phyloP scores from a whole-genome alignment of 2,888 invertebrate species.

The Hydroisotoma schaefferi region DNA sequence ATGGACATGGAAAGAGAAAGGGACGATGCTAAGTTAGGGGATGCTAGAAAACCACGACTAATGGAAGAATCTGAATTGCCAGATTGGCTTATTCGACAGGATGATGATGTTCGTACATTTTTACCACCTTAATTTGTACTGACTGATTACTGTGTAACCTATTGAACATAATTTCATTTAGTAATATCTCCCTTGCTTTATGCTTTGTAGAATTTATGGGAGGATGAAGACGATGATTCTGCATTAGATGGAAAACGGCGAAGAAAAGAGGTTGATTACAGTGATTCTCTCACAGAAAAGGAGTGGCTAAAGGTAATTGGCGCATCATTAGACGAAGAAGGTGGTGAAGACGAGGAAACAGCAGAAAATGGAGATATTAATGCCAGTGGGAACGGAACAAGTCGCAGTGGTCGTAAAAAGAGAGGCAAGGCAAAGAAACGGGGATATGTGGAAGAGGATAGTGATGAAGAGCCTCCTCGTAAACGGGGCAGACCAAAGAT shows the following conservation, averaged over 20 bases:
- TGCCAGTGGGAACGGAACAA: slow-evolving; percentile 2
- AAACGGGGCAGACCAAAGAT: slow-evolving; percentile 39
- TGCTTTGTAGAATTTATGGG: slow-evolving; percentile 20
- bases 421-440: slow-evolving; percentile 16
- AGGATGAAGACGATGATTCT: slow-evolving; percentile 30
- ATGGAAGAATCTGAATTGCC: slow-evolving; percentile 93
- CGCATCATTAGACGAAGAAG: slow-evolving; percentile 45
- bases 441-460: slow-evolving; percentile 34
- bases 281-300: slow-evolving; percentile 93
- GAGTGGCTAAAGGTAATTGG: slow-evolving; percentile 83
- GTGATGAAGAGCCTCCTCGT: slow-evolving; percentile 36
- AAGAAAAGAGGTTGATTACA: slow-evolving; percentile 95
- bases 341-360: slow-evolving; percentile 29
- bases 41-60: slow-evolving; percentile 74
- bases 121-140: background rate
- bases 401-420: slow-evolving; percentile 10
- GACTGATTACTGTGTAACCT: background rate
- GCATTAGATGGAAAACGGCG: slow-evolving; percentile 66
- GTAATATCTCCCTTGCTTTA: too few relatives aligned
- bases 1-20: slow-evolving; percentile 88
- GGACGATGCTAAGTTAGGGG: slow-evolving; percentile 67
- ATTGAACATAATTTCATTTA: too few relatives aligned
- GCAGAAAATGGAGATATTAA: slow-evolving; percentile 15
- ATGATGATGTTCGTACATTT: slow-evolving; percentile 53
- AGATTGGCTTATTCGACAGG: slow-evolving; percentile 88